Conservation (phyloP, 2,113 vertebrate species). For the Podarcis muralis region DNA sequence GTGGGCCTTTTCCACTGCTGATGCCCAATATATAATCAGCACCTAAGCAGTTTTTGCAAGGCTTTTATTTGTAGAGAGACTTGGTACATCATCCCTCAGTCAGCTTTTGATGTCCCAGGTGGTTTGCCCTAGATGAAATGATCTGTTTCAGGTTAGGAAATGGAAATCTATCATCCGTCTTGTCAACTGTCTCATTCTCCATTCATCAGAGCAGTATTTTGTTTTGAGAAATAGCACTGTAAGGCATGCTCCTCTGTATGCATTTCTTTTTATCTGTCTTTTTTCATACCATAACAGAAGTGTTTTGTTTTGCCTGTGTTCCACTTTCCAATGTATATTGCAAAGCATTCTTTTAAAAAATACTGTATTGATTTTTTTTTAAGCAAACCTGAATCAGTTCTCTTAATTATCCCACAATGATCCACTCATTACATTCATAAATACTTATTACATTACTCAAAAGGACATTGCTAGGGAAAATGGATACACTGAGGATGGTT, state of each 20-base stretch:
- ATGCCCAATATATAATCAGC: neutral
- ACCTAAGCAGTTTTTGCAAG: constrained; percentile 27
- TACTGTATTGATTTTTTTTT: neutral
- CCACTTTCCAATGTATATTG: neutral
- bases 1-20: constrained; percentile 23
- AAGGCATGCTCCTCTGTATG: neutral
- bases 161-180: constrained; percentile 36
- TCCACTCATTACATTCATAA: neutral
- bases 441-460: neutral
- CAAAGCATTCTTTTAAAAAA: neutral
- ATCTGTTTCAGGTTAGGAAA: constrained; percentile 33
- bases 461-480: neutral
- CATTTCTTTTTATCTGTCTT: neutral
- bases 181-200: constrained; percentile 39
- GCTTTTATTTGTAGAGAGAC: constrained; percentile 17
- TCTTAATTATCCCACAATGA: neutral
- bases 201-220: constrained; percentile 56
- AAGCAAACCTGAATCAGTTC: neutral
- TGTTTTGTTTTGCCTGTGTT: constrained; percentile 33
- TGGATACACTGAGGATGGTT: too few relatives aligned
- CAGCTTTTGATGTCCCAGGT: constrained; percentile 29
- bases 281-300: constrained; percentile 19
- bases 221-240: constrained; percentile 39
- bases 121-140: constrained; percentile 22
- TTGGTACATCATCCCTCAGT: constrained; percentile 27